These are phyloP conservation scores for Diprion similis DNA, from an alignment of 1,140 invertebrate genomes.

Conservation along the genomic window DNA sequence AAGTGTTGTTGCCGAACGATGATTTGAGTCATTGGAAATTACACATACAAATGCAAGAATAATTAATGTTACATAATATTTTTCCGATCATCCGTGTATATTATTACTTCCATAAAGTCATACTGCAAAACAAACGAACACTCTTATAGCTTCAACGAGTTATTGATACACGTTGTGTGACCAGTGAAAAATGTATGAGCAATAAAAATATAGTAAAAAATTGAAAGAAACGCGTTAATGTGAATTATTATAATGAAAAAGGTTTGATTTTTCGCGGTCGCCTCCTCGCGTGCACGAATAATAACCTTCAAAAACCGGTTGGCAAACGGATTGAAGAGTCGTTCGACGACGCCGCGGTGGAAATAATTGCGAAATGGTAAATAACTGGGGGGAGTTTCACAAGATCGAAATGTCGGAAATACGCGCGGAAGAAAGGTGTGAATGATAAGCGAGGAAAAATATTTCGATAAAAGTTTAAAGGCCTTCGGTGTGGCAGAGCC, in stretches of 20 bases:
- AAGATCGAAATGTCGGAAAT: no score
- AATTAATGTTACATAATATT: neutral
- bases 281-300: neutral
- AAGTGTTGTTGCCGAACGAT: neutral
- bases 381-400: neutral
- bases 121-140: neutral
- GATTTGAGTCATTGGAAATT: neutral
- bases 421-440: neutral
- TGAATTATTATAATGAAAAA: no score
- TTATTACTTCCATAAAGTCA: neutral
- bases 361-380: neutral
- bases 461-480: neutral
- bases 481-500: neutral
- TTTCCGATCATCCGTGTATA: neutral
- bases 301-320: constrained; percentile 2
- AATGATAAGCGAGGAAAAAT: neutral
- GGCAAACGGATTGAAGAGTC: neutral
- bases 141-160: no score
- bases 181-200: no score
- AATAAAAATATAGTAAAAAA: no score
- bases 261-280: no score
- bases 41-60: neutral
- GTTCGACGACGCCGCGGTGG: neutral
- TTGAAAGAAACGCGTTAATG: no score
- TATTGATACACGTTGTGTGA: no score